phyloP scores from a whole-genome alignment of 2,797 vertebrate genomes.

The Chlorospingus flavigularis region DNA sequence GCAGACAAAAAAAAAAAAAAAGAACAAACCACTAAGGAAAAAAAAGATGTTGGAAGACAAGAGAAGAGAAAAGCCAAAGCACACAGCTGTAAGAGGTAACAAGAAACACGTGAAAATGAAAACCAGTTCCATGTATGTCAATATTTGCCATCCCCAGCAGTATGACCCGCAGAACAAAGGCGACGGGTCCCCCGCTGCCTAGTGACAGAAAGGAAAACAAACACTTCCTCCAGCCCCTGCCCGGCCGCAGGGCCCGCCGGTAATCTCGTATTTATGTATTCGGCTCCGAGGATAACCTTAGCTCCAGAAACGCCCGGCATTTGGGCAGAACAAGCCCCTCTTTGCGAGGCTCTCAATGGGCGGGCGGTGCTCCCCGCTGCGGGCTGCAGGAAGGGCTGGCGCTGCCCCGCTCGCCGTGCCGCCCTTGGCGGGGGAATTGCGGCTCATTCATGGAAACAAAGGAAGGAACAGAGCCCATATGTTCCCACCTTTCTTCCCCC shows the following conservation, averaged over 20 bases:
- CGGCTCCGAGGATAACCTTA: background rate
- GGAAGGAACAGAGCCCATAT: background rate
- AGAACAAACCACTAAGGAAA: no score
- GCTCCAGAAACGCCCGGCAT: background rate
- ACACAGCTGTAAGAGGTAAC: conserved; percentile 23
- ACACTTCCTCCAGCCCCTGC: conserved; percentile 45
- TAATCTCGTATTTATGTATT: conserved; percentile 23
- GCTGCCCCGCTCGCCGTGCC: background rate
- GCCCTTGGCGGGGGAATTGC: background rate
- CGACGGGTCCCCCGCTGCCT: conserved; percentile 50
- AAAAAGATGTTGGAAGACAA: background rate
- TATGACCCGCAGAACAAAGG: conserved; percentile 62
- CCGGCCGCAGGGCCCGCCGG: background rate
- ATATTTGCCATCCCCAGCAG: conserved; percentile 60
- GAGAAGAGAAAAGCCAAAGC: conserved; percentile 9
- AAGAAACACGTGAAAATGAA: conserved; percentile 64
- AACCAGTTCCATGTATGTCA: conserved; percentile 57
- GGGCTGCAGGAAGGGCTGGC: background rate
- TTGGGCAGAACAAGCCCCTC: background rate
- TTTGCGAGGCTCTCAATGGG: background rate
- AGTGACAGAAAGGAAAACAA: conserved; percentile 67
- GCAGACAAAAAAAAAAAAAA: background rate
- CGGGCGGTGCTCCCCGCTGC: background rate
- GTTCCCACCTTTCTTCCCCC: background rate
- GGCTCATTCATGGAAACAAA: background rate